phyloP scores from a whole-genome alignment of 1,140 invertebrate species.

The Thalassaphorura encarpata region DNA sequence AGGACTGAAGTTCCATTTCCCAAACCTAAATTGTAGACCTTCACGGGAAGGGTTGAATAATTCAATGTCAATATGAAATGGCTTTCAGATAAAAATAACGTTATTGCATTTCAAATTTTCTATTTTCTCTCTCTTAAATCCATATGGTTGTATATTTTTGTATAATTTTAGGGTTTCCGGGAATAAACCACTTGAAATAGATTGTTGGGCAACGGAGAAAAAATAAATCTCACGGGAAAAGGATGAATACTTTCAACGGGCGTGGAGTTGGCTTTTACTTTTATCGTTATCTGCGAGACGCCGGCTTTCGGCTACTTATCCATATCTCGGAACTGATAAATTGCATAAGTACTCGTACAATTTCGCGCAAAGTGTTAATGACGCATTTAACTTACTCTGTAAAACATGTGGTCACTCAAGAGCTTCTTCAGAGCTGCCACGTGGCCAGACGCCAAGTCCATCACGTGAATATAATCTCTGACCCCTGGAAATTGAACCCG shows the following conservation, averaged over 20 bases:
- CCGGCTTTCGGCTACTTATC: neutral
- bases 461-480: conserved; percentile 88
- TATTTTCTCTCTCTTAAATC: neutral
- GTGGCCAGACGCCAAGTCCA: conserved; percentile 80
- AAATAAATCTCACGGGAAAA: too few relatives aligned
- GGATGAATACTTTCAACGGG: too few relatives aligned
- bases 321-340: neutral
- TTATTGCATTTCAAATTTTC: conserved; percentile 2
- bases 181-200: too few relatives aligned
- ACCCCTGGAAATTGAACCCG: conserved; percentile 51
- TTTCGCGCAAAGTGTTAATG: neutral
- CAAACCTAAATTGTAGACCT: conserved; percentile 54
- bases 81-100: neutral
- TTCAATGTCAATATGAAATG: neutral
- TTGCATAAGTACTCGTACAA: neutral
- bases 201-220: too few relatives aligned
- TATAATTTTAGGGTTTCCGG: too few relatives aligned
- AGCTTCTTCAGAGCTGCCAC: conserved; percentile 66
- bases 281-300: conserved; percentile 29
- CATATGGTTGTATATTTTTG: too few relatives aligned
- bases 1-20: conserved; percentile 54
- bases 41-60: neutral
- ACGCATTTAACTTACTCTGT: conserved; percentile 44
- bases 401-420: conserved; percentile 46
- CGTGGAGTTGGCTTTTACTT: too few relatives aligned